Evolutionary conservation across 1,140 invertebrate species (phyloP).

Genomic region (Drosophila equinoxialis): DNA sequence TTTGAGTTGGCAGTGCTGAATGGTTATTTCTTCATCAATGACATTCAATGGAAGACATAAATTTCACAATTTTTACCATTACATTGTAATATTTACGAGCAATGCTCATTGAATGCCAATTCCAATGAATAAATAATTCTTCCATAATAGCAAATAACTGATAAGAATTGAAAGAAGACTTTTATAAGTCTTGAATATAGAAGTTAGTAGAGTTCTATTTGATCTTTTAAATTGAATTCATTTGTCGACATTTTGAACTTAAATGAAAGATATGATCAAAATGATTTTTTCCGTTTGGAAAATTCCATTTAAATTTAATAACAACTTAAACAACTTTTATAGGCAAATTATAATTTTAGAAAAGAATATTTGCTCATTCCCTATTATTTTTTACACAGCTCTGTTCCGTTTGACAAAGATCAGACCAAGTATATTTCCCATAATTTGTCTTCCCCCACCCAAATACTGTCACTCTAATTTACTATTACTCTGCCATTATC

Average conservation of each 20-base stretch:
- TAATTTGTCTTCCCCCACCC: conserved; percentile 7
- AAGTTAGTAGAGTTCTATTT: no score
- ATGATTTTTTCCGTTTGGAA: no score
- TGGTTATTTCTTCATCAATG: not conserved
- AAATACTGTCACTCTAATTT: conserved; percentile 30
- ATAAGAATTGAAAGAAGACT: not conserved
- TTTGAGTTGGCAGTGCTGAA: not conserved
- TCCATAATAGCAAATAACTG: not conserved
- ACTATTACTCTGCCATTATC: not conserved
- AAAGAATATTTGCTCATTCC: no score
- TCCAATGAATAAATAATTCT: not conserved
- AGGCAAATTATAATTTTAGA: no score
- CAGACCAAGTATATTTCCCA: conserved; percentile 11
- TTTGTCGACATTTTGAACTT: no score
- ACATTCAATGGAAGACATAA: not conserved
- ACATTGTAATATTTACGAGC: not conserved
- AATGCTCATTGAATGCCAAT: not conserved
- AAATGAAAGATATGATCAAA: no score
- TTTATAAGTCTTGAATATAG: not conserved
- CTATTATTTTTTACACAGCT: no score
- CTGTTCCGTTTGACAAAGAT: no score
- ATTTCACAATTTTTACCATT: conserved; percentile 1
- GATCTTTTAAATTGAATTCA: no score
- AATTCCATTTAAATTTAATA: no score
- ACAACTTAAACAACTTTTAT: no score